Base-by-base conservation (phyloP, 2,888 invertebrate species). In the Cyaniris semiargus region DNA sequence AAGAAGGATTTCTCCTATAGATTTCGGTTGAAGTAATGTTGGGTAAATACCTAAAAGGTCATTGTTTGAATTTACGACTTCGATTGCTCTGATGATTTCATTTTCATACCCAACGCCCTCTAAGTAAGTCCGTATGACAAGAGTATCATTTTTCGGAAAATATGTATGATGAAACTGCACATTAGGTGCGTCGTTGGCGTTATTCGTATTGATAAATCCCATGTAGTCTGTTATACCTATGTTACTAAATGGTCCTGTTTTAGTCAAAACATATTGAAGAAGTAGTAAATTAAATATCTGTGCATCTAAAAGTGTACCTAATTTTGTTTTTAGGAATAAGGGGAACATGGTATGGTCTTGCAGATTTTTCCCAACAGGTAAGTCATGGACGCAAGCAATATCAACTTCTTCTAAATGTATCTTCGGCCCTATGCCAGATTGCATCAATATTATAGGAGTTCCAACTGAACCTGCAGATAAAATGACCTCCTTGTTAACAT, bases 1-100 rank as follows among this genome's bases (percentile, higher is more conserved):
- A 18, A 97, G 85, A 78, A 90, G 88, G 4, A 97, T 84, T 78
- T 85, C 85, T n/a, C 96, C 96, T 71, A 89, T 90, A 0, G 95
- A 95, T 85, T 94, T 92, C 0, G 95, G 95, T 80, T 90, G 89
- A 10, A 94, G 78, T 34, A 95, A 82, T 0, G 90, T 86, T 0
- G 92, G 88, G 44, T 88, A 89, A 31, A 92, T 82, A 2, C 88
- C 84, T 0, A 95, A 76, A 6, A 94, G 79, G 78, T 86, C 88
- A 66, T 84, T 81, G 56, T 86, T 75, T 76, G 82, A 79, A 81
- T 89, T 91, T n/a, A 87, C 78, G 76, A 83, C 78, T 71, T 81
- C 66, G 72, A 90, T 82, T 31, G 80, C 80, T 75, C 86, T 77
- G 56, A 86, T 80, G 31, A 90, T 84, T 77, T 87, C 85, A 0